Evolutionary conservation across 2,888 invertebrate genomes (phyloP).

Genomic region (Harmothoe impar): DNA sequence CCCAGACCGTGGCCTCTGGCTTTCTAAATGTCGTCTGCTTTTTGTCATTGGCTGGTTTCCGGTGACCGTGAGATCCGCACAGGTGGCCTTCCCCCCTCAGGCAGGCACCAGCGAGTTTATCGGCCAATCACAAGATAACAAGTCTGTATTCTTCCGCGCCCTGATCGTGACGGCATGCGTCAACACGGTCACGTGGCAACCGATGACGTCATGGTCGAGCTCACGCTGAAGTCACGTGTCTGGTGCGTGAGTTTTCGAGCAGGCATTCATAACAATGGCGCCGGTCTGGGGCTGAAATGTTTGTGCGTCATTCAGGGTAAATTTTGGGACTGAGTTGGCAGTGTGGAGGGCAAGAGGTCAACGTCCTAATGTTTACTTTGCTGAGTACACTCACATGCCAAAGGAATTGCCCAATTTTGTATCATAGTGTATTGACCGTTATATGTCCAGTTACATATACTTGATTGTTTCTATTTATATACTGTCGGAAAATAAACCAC

Average conservation of each 20-base stretch:
- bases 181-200: constrained; percentile 3
- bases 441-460: no score
- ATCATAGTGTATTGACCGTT: no score
- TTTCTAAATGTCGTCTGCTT: constrained; percentile 26
- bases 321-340: not conserved
- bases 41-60: not conserved
- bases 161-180: constrained; percentile 44
- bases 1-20: constrained; percentile 2
- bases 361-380: no score
- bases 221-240: constrained; percentile 53
- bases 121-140: constrained; percentile 52
- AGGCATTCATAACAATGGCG: constrained; percentile 27
- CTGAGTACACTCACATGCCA: no score
- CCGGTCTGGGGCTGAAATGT: not conserved
- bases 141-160: constrained; percentile 35
- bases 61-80: constrained; percentile 10
- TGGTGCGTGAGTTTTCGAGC: constrained; percentile 17
- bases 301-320: constrained; percentile 42
- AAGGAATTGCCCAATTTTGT: no score
- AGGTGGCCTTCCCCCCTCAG: constrained; percentile 1
- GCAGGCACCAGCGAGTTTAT: not conserved
- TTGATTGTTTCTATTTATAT: no score
- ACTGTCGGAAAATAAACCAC: no score
- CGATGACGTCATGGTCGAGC: constrained; percentile 52
- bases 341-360: constrained; percentile 26